phyloP scores from a whole-genome alignment of 1,140 invertebrate genomes.

The Lucilia sericata region DNA sequence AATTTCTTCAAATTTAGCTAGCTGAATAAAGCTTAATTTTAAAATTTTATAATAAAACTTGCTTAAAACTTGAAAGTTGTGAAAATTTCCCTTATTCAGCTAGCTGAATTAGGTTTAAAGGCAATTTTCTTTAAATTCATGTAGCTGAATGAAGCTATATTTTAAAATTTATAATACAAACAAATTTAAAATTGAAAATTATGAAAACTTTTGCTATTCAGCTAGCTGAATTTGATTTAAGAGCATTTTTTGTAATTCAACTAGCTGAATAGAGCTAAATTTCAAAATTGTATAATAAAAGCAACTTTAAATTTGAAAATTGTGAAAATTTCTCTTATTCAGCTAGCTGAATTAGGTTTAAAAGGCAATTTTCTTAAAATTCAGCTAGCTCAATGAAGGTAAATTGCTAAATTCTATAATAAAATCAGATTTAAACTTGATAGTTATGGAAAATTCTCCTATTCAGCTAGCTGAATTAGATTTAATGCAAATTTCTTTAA shows the following conservation, averaged over 20 bases:
- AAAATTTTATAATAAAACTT: no score
- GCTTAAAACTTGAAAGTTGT: background rate
- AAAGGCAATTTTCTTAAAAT: background rate
- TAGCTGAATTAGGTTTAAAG: background rate
- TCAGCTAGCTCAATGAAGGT: background rate
- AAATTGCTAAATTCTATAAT: background rate
- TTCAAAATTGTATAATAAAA: no score
- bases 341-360: background rate
- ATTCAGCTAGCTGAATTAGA: background rate
- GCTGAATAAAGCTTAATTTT: no score
- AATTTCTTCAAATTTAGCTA: no score
- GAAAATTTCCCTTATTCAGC: background rate
- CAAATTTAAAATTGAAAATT: background rate
- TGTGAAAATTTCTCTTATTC: background rate
- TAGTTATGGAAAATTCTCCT: background rate
- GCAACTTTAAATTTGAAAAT: no score
- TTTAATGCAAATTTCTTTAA: background rate
- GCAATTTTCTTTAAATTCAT: no score
- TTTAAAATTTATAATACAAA: no score
- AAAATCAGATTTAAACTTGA: no score
- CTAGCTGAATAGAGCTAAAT: no score
- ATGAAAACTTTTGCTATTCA: background rate
- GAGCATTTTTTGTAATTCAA: no score
- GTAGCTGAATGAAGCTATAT: no score
- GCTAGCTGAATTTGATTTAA: background rate